Evolutionary conservation across 2,888 invertebrate species (phyloP).

Genomic region (Dryomyza anilis): DNA sequence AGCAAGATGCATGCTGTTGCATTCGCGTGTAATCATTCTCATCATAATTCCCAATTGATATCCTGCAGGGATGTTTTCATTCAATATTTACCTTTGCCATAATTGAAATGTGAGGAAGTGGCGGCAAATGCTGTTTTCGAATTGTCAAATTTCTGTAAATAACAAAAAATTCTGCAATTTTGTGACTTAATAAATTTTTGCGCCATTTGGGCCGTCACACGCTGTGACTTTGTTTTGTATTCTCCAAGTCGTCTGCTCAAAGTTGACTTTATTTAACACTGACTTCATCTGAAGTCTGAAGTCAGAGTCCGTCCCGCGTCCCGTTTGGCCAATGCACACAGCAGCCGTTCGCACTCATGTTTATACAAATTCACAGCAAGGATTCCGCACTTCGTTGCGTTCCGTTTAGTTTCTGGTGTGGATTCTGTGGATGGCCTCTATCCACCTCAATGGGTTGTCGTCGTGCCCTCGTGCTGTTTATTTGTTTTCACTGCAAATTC

Average conservation of each 20-base stretch:
- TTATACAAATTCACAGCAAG: slow-evolving; percentile 16
- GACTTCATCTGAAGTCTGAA: slow-evolving; percentile 11
- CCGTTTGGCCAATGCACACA: too few relatives aligned
- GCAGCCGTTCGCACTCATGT: slow-evolving; percentile 16
- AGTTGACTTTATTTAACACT: slow-evolving; percentile 23
- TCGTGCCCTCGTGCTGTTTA: slow-evolving; percentile 17
- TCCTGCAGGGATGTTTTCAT: slow-evolving; percentile 59
- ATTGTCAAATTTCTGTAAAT: too few relatives aligned
- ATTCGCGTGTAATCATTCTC: slow-evolving; percentile 28
- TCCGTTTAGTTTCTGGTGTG: background rate
- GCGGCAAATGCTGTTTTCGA: background rate
- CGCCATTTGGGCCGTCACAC: slow-evolving; percentile 13
- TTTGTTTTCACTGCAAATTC: slow-evolving; percentile 1
- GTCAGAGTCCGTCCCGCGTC: too few relatives aligned
- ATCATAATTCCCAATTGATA: slow-evolving; percentile 54
- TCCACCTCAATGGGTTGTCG: background rate
- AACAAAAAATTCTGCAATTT: slow-evolving; percentile 17
- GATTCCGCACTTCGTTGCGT: background rate
- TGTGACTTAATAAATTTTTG: slow-evolving; percentile 5
- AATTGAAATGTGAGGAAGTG: slow-evolving; percentile 11
- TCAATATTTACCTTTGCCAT: slow-evolving; percentile 55
- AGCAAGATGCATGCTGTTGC: background rate
- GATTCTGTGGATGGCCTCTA: background rate
- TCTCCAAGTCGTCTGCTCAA: background rate
- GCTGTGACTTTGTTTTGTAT: slow-evolving; percentile 23